phyloP scores from a whole-genome alignment of 1,140 invertebrate species.

The Lanistes nyassanus region DNA sequence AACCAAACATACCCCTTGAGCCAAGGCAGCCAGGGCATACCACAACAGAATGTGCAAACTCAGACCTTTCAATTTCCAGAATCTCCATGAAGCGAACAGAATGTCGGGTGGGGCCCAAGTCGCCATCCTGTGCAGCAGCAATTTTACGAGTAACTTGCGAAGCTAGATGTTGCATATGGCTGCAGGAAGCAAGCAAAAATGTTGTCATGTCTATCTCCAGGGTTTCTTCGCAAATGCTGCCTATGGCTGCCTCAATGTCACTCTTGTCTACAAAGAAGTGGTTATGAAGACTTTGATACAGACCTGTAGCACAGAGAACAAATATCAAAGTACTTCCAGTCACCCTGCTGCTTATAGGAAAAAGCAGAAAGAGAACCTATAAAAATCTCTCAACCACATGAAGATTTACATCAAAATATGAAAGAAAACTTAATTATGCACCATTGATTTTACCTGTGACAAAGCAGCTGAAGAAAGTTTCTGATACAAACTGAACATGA shows the following conservation, averaged over 20 bases:
- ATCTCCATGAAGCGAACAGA: constrained; percentile 53
- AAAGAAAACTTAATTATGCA: too few relatives aligned
- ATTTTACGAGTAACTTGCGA: constrained; percentile 31
- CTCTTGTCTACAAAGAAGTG: constrained; percentile 72
- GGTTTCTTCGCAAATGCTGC: constrained; percentile 76
- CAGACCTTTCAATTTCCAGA: constrained; percentile 41
- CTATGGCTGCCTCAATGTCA: constrained; percentile 80
- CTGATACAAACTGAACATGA: constrained; percentile 73
- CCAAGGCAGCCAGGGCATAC: background rate
- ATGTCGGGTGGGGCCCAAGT: constrained; percentile 19
- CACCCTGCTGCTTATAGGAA: too few relatives aligned
- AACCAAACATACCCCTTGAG: too few relatives aligned
- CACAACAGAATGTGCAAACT: constrained; percentile 1
- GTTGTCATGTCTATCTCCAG: constrained; percentile 80
- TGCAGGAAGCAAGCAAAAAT: constrained; percentile 71
- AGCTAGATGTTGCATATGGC: constrained; percentile 54
- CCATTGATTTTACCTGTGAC: constrained; percentile 68
- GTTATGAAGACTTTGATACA: constrained; percentile 70
- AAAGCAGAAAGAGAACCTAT: too few relatives aligned
- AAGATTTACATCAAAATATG: too few relatives aligned
- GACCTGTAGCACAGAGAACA: constrained; percentile 40
- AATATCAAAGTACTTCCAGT: too few relatives aligned
- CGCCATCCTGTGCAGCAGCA: constrained; percentile 23
- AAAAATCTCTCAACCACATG: too few relatives aligned
- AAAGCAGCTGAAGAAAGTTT: constrained; percentile 77